Base-by-base conservation (phyloP, 2,113 vertebrate species). In the Rissa tridactyla region DNA sequence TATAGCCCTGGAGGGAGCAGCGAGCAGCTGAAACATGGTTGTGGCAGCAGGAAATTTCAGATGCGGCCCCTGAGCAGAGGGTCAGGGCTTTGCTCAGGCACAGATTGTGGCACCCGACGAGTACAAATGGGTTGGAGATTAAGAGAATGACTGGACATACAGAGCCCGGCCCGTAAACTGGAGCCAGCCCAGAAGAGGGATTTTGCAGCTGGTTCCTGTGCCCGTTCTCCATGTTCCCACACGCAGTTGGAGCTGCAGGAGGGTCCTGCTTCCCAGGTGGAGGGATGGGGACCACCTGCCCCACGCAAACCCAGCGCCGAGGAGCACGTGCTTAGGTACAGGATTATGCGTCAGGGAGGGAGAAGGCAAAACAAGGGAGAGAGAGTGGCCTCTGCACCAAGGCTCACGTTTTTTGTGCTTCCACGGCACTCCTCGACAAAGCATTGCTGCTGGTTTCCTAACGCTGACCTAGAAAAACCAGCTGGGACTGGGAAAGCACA, bases 321-420 rank as follows among this genome's bases (percentile, higher is more conserved):
- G 42, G 36, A 26, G 55, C 1, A 1, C 20, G 32, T 26, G 15
- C 47, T 57, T 23, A 47, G 34, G 13, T n/a, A 23, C 26, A 6
- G 32, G 60, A 3, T 58, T 49, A 3, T 17, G 5, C 2, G 11
- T 27, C 68, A 51, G 51, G 21, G 7, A 20, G 34, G 49, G 22
- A 90, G 34, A 70, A 47, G 44, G 52, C 6, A 72, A 82, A 78
- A 23, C 4, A 25, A 57, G 52, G 36, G 42, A n/a, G n/a, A 60
- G 4, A 1, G 1, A 62, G 55, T 0, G 34, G 36, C 30, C 21
- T 40, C 18, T 18, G 29, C 0, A 0, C 51, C 69, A 51, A 54
- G 68, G 23, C 52, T 68, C 13, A 1, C 6, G 30, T 26, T 85
- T 62, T 40, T 79, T 15, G 2, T 17, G 1, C 34, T 58, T 27